Conservation (phyloP, 2,113 vertebrate species). For the Urocynchramus pylzowi region DNA sequence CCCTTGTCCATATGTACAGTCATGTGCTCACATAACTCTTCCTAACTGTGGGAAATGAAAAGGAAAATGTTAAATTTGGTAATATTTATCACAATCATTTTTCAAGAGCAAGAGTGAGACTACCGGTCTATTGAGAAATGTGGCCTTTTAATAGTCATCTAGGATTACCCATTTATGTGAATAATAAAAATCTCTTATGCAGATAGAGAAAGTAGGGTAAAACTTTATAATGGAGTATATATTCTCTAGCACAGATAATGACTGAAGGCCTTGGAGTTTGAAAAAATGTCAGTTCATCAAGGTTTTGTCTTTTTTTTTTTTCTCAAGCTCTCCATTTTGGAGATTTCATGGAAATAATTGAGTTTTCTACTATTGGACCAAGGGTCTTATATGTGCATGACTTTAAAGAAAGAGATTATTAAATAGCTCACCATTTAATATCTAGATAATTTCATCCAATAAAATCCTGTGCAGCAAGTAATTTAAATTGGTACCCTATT, state of each 20-base stretch:
- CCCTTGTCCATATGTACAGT: background rate
- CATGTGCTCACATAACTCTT: background rate
- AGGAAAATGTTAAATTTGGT: constrained; percentile 23
- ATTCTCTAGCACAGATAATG: background rate
- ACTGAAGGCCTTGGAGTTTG: background rate
- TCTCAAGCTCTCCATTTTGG: background rate
- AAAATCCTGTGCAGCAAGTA: constrained; percentile 56
- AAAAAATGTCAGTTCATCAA: constrained; percentile 11
- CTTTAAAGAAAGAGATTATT: constrained; percentile 49
- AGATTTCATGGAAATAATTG: constrained; percentile 14
- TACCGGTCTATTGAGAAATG: background rate
- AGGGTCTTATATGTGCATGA: background rate
- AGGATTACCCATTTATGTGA: background rate
- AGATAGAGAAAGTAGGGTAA: background rate
- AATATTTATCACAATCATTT: background rate
- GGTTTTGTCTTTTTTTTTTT: background rate
- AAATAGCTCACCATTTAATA: constrained; percentile 47
- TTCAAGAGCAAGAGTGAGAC: constrained; percentile 14
- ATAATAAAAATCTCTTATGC: background rate
- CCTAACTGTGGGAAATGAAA: constrained; percentile 16
- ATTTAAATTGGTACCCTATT: constrained; percentile 65
- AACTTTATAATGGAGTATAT: background rate
- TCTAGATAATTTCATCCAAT: constrained; percentile 59
- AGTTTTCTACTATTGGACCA: background rate
- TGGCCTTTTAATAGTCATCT: background rate